A percentile compares a stretch with the other conserved stretches of the same genome.
These are phyloP conservation scores for Callinectes sapidus DNA, from an alignment of 2,888 invertebrate genomes.

Conservation along the genomic window DNA sequence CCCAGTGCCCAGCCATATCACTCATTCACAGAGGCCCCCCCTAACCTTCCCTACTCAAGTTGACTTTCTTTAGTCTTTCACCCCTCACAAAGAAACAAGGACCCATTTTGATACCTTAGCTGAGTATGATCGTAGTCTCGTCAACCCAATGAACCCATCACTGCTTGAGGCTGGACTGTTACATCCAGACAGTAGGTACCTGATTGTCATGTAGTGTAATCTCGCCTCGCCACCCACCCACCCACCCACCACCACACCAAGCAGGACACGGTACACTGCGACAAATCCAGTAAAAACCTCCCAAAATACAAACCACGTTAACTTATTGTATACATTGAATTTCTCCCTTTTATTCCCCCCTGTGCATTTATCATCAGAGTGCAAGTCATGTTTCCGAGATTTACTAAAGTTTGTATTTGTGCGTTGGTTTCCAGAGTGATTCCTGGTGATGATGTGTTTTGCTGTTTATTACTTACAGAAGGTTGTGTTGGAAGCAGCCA, in stretches of 20 bases:
- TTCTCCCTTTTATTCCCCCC: not conserved
- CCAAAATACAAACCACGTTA: not conserved
- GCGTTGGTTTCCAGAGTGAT: not conserved
- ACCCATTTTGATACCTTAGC: slow-evolving; percentile 2
- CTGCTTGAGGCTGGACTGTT: slow-evolving; percentile 15
- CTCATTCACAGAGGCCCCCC: not conserved
- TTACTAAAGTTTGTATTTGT: not conserved
- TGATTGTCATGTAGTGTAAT: slow-evolving; percentile 31
- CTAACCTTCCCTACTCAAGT: too few relatives aligned
- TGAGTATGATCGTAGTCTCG: not conserved
- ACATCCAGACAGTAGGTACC: slow-evolving; percentile 27
- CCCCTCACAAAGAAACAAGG: not conserved
- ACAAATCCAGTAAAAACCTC: not conserved
- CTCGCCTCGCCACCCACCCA: not conserved
- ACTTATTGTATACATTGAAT: not conserved
- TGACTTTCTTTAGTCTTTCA: not conserved
- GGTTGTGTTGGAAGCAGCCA: not conserved
- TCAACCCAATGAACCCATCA: not conserved
- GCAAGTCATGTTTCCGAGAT: not conserved
- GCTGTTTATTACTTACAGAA: not conserved
- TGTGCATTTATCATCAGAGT: not conserved
- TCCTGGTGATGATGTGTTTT: not conserved
- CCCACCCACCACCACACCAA: not conserved
- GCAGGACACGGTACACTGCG: not conserved
- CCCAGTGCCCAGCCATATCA: slow-evolving; percentile 1